A percentile compares a stretch with the other conserved stretches of the same genome.
phyloP scores from a whole-genome alignment of 1,140 invertebrate genomes.

The Ips nitidus region DNA sequence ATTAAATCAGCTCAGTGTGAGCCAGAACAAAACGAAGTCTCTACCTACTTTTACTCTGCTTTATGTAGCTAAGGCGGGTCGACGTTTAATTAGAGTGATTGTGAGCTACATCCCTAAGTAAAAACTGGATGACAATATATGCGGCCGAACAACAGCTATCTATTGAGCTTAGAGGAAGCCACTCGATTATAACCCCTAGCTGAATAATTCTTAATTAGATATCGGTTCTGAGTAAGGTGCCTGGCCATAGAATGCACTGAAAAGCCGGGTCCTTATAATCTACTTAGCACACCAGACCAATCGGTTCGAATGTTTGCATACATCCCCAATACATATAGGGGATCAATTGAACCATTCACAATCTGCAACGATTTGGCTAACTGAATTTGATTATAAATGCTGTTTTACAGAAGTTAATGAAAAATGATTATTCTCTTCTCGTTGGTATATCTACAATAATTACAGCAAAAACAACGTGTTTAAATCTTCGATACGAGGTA shows the following conservation, averaged over 20 bases:
- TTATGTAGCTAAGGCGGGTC: neutral
- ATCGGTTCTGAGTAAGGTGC: conserved; percentile 40
- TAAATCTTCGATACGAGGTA: conserved; percentile 23
- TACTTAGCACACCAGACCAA: conserved; percentile 41
- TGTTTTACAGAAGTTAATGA: conserved; percentile 3
- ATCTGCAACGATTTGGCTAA: too few species aligned
- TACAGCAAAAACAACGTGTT: conserved; percentile 16
- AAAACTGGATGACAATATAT: too few species aligned
- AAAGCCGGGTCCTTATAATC: conserved; percentile 40
- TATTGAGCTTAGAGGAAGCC: conserved; percentile 6
- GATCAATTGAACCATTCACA: too few species aligned
- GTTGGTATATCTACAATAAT: conserved; percentile 17
- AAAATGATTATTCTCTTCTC: conserved; percentile 2
- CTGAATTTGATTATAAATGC: too few species aligned
- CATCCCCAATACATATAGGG: too few species aligned
- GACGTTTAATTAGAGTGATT: too few species aligned
- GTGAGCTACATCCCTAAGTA: too few species aligned
- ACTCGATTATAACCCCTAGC: conserved; percentile 39
- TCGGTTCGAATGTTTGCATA: conserved; percentile 5
- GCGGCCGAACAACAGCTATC: neutral
- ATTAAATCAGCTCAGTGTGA: conserved; percentile 36
- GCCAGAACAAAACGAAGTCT: conserved; percentile 32
- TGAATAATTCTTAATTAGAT: conserved; percentile 42
- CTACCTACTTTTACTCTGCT: conserved; percentile 9
- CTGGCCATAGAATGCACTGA: conserved; percentile 31